These are phyloP conservation scores for Choreutis nemorana DNA, from an alignment of 2,888 invertebrate species.

Conservation along the genomic window DNA sequence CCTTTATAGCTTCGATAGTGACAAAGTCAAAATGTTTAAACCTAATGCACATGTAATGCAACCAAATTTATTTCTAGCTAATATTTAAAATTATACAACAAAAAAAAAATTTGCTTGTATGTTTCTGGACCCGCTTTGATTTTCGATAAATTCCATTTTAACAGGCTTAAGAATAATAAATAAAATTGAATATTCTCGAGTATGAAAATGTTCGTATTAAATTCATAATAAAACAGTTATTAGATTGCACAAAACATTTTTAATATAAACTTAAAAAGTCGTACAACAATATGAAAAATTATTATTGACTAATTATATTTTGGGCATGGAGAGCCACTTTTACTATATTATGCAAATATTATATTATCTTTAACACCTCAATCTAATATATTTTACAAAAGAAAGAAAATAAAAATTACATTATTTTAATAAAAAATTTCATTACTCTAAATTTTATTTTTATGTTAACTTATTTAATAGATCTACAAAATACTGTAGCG, in stretches of 20 bases:
- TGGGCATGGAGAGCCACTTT: slow-evolving; percentile 75
- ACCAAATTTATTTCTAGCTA: too few relatives aligned
- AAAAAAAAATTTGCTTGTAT: too few relatives aligned
- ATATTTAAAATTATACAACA: too few relatives aligned
- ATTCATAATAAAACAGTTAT: slow-evolving; percentile 34
- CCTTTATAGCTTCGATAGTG: too few relatives aligned
- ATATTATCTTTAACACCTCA: slow-evolving; percentile 70
- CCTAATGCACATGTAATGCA: too few relatives aligned
- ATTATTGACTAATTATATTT: slow-evolving; percentile 77
- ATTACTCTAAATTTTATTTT: slow-evolving; percentile 60
- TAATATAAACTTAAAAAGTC: slow-evolving; percentile 88
- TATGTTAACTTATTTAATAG: slow-evolving; percentile 61
- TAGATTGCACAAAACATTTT: slow-evolving; percentile 84
- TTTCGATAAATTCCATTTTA: too few relatives aligned
- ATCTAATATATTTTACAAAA: slow-evolving; percentile 67
- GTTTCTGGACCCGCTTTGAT: too few relatives aligned
- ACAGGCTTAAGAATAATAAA: too few relatives aligned
- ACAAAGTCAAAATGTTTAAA: too few relatives aligned
- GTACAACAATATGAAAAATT: slow-evolving; percentile 89
- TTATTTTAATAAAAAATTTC: slow-evolving; percentile 64
- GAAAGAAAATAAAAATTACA: slow-evolving; percentile 63
- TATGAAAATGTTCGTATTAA: too few relatives aligned
- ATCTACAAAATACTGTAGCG: slow-evolving; percentile 66
- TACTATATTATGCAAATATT: slow-evolving; percentile 72
- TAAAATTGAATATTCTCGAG: too few relatives aligned